phyloP scores from a whole-genome alignment of 2,888 invertebrate genomes.

The Sycophila texana region DNA sequence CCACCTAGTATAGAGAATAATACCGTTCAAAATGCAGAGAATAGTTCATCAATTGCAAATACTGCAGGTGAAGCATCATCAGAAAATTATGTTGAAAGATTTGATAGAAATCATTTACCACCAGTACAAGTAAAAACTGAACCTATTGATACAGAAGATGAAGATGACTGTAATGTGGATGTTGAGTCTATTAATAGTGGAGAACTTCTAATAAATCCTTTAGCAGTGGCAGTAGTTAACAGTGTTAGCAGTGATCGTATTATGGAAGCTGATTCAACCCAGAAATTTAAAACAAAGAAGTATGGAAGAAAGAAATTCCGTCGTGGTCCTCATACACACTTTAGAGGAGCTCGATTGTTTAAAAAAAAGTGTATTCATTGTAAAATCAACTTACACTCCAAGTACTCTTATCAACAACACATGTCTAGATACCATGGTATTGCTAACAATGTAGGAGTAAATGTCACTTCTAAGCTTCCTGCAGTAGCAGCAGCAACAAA shows the following conservation, averaged over 20 bases:
- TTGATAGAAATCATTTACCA: slow-evolving; percentile 15
- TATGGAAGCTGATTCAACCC: slow-evolving; percentile 71
- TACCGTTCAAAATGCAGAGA: slow-evolving; percentile 14
- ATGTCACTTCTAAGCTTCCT: slow-evolving; percentile 1
- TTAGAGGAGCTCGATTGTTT: slow-evolving; percentile 65
- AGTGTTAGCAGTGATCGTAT: slow-evolving; percentile 62
- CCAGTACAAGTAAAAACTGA: slow-evolving; percentile 73
- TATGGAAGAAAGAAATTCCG: slow-evolving; percentile 63
- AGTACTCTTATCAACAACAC: slow-evolving; percentile 68
- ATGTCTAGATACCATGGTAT: slow-evolving; percentile 69
- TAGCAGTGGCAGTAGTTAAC: slow-evolving; percentile 58
- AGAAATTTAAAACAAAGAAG: slow-evolving; percentile 58
- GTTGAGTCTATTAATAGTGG: slow-evolving; percentile 62
- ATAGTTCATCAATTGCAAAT: background rate
- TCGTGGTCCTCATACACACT: slow-evolving; percentile 69
- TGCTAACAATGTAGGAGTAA: slow-evolving; percentile 26
- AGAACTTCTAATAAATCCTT: slow-evolving; percentile 67
- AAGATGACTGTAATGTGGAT: slow-evolving; percentile 65
- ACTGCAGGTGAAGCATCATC: background rate
- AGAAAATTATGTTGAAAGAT: slow-evolving; percentile 16
- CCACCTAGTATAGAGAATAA: slow-evolving; percentile 1
- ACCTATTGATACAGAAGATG: slow-evolving; percentile 69
- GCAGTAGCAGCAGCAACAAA: background rate
- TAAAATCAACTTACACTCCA: slow-evolving; percentile 70
- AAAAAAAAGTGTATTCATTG: slow-evolving; percentile 70